Percentiles rank a stretch among this genome's conserved stretches.
These are phyloP conservation scores for Callyntrura sp. DNA, from an alignment of 2,888 invertebrate genomes.

Conservation along the genomic window DNA sequence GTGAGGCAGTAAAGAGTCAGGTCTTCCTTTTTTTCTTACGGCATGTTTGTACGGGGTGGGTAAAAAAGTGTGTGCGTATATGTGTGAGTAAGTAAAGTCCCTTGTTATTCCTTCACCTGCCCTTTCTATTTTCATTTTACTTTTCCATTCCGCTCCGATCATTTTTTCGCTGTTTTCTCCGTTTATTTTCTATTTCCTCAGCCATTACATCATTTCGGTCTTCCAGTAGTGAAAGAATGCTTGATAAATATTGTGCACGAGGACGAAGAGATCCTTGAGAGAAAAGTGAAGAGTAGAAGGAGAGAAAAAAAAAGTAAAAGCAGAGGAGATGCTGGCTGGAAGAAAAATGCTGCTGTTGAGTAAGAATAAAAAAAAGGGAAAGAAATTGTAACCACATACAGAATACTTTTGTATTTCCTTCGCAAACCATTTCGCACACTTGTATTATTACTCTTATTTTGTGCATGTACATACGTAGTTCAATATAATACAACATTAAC, in stretches of 20 bases:
- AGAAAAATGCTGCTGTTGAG: slow-evolving; percentile 27
- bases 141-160: not conserved
- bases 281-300: too few relatives aligned
- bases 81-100: slow-evolving; percentile 48
- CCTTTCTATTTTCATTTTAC: slow-evolving; percentile 20
- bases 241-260: not conserved
- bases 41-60: too few relatives aligned
- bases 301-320: not conserved
- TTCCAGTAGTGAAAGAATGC: slow-evolving; percentile 15
- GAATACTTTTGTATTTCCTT: slow-evolving; percentile 58
- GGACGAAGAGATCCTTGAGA: slow-evolving; percentile 13
- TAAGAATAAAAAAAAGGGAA: slow-evolving; percentile 22
- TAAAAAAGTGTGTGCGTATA: too few relatives aligned
- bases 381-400: slow-evolving; percentile 66
- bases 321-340: not conserved
- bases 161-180: not conserved
- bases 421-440: slow-evolving; percentile 14
- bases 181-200: not conserved
- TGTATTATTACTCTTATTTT: too few relatives aligned
- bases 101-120: slow-evolving; percentile 62
- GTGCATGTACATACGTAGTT: too few relatives aligned
- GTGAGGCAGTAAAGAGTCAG: slow-evolving; percentile 22
- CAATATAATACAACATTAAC: too few relatives aligned
- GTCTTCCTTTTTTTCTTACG: slow-evolving; percentile 1
- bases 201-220: slow-evolving; percentile 52